These are phyloP conservation scores for Rhinopomastus cyanomelas DNA, from an alignment of 2,113 vertebrate species.

Conservation along the genomic window DNA sequence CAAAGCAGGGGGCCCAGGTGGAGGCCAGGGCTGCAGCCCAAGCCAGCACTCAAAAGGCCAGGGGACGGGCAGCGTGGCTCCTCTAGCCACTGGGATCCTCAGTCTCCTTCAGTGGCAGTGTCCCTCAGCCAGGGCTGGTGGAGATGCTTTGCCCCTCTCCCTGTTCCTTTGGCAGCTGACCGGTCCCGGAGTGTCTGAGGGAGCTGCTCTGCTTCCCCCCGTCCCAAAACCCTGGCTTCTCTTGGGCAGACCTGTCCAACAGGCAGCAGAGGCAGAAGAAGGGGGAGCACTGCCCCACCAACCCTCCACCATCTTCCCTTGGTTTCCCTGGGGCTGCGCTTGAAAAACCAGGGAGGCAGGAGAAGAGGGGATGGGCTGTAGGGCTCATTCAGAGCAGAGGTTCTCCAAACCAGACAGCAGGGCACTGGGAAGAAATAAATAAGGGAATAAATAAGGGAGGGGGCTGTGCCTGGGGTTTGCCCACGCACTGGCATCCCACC, in stretches of 20 bases:
- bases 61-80: background rate
- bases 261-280: background rate
- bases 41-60: background rate
- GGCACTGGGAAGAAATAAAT: background rate
- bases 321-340: rapidly evolving
- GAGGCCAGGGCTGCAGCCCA: background rate
- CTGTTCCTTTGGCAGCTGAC: background rate
- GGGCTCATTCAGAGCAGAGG: background rate
- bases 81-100: background rate
- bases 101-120: rapidly evolving
- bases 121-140: background rate
- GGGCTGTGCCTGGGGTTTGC: background rate
- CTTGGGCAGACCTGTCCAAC: rapidly evolving
- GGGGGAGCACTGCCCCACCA: background rate
- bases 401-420: background rate
- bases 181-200: background rate
- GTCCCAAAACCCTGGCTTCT: background rate
- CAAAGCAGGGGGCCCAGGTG: background rate
- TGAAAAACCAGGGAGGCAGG: background rate
- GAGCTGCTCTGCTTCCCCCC: background rate
- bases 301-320: background rate
- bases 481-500: background rate
- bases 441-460: background rate
- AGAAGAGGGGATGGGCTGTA: background rate
- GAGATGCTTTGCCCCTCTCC: background rate